phyloP scores from a whole-genome alignment of 92 coral and sea anemone genomes.

The Epizoanthus rinbou region DNA sequence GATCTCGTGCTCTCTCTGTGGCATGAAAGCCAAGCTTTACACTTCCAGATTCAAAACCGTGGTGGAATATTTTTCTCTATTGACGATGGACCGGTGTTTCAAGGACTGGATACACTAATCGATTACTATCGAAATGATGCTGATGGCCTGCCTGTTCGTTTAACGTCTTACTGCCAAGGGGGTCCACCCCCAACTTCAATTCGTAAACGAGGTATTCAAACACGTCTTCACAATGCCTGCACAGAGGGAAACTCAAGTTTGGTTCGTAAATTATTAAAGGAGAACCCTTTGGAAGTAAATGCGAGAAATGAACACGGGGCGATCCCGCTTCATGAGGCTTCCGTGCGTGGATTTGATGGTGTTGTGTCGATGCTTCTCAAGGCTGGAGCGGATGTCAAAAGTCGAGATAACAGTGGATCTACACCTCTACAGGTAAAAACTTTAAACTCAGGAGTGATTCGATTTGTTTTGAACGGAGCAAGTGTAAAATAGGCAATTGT shows the following conservation, averaged over 20 bases:
- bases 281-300: constrained; percentile 75
- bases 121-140: constrained; percentile 92
- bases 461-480: not conserved
- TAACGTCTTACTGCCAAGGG: constrained; percentile 76
- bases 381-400: constrained; percentile 85
- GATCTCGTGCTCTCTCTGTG: constrained; percentile 92
- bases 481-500: not conserved
- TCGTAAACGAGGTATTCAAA: constrained; percentile 78
- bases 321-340: constrained; percentile 85
- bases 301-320: constrained; percentile 86
- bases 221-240: constrained; percentile 82
- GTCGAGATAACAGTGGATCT: constrained; percentile 81
- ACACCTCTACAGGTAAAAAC: constrained; percentile 86
- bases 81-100: constrained; percentile 95
- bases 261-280: constrained; percentile 73
- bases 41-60: constrained; percentile 92
- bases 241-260: constrained; percentile 73
- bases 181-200: constrained; percentile 91
- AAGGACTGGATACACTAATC: constrained; percentile 85
- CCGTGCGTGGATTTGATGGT: constrained; percentile 71
- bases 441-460: not conserved
- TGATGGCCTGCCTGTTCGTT: constrained; percentile 83
- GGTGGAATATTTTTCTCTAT: constrained; percentile 88
- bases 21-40: constrained; percentile 87
- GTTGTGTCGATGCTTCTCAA: constrained; percentile 73